phyloP scores from a whole-genome alignment of 2,113 vertebrate genomes.

The Ochotona curzoniae region DNA sequence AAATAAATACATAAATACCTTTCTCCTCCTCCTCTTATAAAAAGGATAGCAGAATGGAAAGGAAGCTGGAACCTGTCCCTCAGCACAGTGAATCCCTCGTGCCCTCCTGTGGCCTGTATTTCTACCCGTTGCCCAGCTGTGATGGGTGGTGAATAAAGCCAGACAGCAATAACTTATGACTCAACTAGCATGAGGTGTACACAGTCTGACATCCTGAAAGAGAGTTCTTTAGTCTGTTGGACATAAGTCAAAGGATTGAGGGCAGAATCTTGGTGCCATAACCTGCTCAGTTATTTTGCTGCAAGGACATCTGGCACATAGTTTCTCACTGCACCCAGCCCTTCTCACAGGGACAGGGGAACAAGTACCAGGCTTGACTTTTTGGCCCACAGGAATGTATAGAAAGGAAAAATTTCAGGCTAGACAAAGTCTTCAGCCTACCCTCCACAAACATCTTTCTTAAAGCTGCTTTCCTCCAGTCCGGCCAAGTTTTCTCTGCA shows the following conservation, averaged over 20 bases:
- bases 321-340: neutral
- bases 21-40: too few relatives aligned
- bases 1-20: too few relatives aligned
- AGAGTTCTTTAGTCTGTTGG: neutral
- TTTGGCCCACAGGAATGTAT: neutral
- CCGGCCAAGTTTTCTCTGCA: neutral
- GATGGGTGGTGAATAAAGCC: too few relatives aligned
- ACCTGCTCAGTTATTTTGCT: neutral
- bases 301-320: neutral
- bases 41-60: neutral
- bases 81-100: rapidly evolving
- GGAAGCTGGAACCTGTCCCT: neutral
- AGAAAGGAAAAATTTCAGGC: neutral
- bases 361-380: neutral
- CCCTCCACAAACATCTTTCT: neutral
- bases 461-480: neutral
- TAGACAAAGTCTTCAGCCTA: neutral
- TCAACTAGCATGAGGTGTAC: neutral
- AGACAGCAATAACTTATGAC: neutral
- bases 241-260: neutral
- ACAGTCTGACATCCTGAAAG: neutral
- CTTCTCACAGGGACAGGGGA: neutral
- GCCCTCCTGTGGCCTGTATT: neutral
- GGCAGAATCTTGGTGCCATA: neutral
- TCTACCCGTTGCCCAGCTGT: neutral